These are phyloP conservation scores for Passer montanus DNA, from an alignment of 2,113 vertebrate species.

Conservation along the genomic window DNA sequence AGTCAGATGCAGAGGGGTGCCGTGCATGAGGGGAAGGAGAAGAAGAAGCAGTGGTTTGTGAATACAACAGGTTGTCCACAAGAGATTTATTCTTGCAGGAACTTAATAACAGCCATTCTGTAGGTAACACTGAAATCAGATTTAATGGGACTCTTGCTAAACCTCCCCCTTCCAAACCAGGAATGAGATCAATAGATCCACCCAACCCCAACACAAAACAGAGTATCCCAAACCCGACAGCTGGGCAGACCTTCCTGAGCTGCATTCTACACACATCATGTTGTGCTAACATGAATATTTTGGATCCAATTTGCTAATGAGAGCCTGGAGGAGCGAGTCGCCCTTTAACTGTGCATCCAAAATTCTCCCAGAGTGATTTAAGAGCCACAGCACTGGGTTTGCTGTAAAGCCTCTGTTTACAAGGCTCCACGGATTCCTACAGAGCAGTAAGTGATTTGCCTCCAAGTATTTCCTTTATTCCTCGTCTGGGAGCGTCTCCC, in stretches of 20 bases:
- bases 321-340: background rate
- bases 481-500: background rate
- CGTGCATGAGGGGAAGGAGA: background rate
- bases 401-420: conserved; percentile 17
- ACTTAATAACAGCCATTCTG: background rate
- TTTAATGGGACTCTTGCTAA: background rate
- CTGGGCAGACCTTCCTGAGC: background rate
- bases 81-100: background rate
- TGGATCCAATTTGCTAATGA: background rate
- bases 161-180: background rate
- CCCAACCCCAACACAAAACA: no score
- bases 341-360: background rate
- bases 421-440: conserved; percentile 7
- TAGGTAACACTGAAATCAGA: background rate
- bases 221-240: fast-evolving
- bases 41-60: fast-evolving
- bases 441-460: conserved; percentile 15
- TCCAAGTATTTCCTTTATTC: conserved; percentile 23
- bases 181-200: fast-evolving
- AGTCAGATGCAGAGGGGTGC: background rate
- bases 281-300: background rate
- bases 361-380: background rate
- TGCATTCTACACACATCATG: background rate
- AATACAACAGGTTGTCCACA: fast-evolving
- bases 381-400: conserved; percentile 4